Base-by-base conservation (phyloP, 1,140 invertebrate genomes). In the Delia radicum region DNA sequence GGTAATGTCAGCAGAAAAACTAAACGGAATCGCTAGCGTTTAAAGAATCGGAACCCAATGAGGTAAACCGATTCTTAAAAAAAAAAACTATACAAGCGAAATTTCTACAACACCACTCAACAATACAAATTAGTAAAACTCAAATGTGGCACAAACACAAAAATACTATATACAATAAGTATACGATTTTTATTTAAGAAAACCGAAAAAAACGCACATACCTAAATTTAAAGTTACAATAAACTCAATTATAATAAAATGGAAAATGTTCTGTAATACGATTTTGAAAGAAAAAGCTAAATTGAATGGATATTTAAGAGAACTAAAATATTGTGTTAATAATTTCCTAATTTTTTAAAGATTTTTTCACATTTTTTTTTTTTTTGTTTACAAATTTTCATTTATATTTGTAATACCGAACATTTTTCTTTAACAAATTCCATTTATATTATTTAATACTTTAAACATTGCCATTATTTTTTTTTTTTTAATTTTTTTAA, bases 1-100 rank as follows among this genome's bases (percentile, higher is more conserved):
- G 85, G 85, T 31, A 86, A 86, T 80, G 85, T 86, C 74, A 86
- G 83, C 79, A 83, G 85, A 76, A 85, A 85, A 74, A 84, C 82
- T 24, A 85, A 85, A 79, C 73, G 84, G 77, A 85, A 81, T 84
- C 84, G 84, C 84, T 85, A 85, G 81, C 84, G 83, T 82, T 84
- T 85, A 80, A 85, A 79, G 83, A 85, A 82, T 85, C 83, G 83
- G 83, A 83, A 85, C 83, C 83, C 80, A 12, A 62, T 81, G 80
- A 80, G 83, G 83, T 85, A 80, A 83, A 85, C 83, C 83, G 83
- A 85, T 85, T 85, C 18, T 62, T 76, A 73, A 62, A 65, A 73
- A n/a, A 5, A 42, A 65, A 15, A 65, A 24, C 13, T 5, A 3
- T 1, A 10, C 8, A n/a, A 31, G 63, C 63, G 21, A 55, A 55